phyloP scores from a whole-genome alignment of 1,140 invertebrate genomes.

The Cylas formicarius region DNA sequence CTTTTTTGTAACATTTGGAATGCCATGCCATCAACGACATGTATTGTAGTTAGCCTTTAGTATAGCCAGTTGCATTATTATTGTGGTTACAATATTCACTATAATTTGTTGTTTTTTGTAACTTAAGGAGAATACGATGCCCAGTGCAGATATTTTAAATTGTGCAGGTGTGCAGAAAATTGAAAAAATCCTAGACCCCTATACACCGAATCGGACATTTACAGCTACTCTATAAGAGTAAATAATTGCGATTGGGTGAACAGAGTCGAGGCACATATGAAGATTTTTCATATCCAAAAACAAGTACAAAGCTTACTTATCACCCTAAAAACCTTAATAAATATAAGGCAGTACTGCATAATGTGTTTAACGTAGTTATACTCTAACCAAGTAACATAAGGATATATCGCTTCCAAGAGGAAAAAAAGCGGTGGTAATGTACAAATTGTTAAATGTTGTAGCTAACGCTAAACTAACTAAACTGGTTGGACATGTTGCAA shows the following conservation, averaged over 20 bases:
- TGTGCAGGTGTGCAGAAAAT: conserved; percentile 1
- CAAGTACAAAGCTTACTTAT: conserved; percentile 12
- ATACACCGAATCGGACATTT: conserved; percentile 10
- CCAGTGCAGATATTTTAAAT: conserved; percentile 12
- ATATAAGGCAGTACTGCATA: conserved; percentile 6
- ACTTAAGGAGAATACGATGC: conserved; percentile 11
- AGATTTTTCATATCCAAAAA: conserved; percentile 6
- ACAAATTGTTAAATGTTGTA: too few species aligned
- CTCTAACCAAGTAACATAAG: too few species aligned
- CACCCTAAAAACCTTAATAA: conserved; percentile 4
- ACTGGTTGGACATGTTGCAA: too few species aligned
- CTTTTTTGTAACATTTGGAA: too few species aligned
- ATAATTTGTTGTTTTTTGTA: conserved; percentile 17
- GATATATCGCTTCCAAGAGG: too few species aligned
- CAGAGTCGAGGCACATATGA: neutral
- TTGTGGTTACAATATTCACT: conserved; percentile 16
- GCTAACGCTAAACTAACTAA: too few species aligned
- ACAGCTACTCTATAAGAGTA: conserved; percentile 28
- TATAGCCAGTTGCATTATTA: conserved; percentile 15
- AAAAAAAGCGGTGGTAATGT: too few species aligned
- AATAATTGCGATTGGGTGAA: conserved; percentile 15
- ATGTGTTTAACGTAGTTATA: too few species aligned
- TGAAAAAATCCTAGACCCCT: neutral
- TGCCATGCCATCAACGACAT: neutral
- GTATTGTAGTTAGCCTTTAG: conserved; percentile 4